Evolutionary conservation across 2,888 invertebrate species (phyloP), one percentile per base, ranked within the genome.

Genomic region (Caenorhabditis sp.): DNA sequence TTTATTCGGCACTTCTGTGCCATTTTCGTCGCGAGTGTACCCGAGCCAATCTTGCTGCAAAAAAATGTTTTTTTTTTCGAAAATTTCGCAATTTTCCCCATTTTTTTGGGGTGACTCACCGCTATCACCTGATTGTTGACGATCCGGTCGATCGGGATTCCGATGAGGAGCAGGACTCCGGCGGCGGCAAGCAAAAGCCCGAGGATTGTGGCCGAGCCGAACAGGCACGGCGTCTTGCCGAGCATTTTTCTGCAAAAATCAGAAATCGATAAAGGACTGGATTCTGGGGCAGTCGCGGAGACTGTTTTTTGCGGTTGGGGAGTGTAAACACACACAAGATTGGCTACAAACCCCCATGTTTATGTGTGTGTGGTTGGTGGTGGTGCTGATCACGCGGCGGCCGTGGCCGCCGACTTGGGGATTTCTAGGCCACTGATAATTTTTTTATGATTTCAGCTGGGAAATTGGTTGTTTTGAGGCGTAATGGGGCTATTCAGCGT

Each of bases 41-140:
- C 86, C 88, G n/a, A 88, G 79, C 46, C 73, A 79, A 27, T 81
- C 83, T 62, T 76, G 71, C 87, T 87, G 74, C n/a, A n/a, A 74
- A 82, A 70, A 37, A 27, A 52, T 22, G 11, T 26, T 43, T 17
- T 6, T 8, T 43, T 45, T 48, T 55, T 24, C 52, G 24, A 35
- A 24, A 46, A 17, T 20, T 45, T 17, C 17, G 43, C 4, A 8
- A 20, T 58, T 58, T 58, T 26, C 2, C 13, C n/a, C 15, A 32
- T 9, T 11, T 9, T 43, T 39, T 26, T 37, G 6, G 9, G 53
- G 15, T 48, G n/a, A 56, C 71, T 65, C 20, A 77, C 77, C 56
- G 45, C 50, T 9, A 77, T 22, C 22, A 78, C 78, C 26, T 78
- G 66, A 9, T 61, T 35, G 45, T 78, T 68, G 0, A 78, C 63